Conservation (phyloP, 2,113 vertebrate genomes). For the Lethenteron reissneri region DNA sequence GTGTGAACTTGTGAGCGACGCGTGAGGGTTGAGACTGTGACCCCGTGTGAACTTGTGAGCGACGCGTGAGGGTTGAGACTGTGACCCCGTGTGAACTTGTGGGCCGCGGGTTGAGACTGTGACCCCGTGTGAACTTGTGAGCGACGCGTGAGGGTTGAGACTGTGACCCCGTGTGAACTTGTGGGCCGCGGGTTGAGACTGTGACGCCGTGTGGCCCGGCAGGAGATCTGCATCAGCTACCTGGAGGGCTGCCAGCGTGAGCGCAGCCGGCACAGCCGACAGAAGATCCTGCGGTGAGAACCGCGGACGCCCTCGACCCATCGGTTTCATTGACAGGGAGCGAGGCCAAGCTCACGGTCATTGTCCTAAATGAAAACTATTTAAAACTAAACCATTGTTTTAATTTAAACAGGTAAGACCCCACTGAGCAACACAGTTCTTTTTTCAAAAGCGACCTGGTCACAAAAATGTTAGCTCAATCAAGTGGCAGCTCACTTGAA, state of each 20-base stretch:
- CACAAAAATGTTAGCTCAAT: too few species aligned
- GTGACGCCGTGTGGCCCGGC: not conserved
- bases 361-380: too few species aligned
- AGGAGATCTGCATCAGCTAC: conserved; percentile 98
- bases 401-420: too few species aligned
- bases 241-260: conserved; percentile 85
- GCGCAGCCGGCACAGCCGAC: conserved; percentile 70
- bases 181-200: too few species aligned
- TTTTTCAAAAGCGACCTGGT: too few species aligned
- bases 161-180: not conserved
- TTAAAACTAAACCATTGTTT: too few species aligned
- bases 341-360: too few species aligned
- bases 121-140: not conserved
- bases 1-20: too few species aligned
- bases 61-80: not conserved
- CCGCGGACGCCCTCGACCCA: not conserved
- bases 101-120: not conserved
- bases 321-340: too few species aligned
- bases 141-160: conserved; percentile 9
- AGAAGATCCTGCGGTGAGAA: conserved; percentile 65
- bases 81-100: not conserved
- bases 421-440: too few species aligned
- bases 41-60: too few species aligned
- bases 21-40: not conserved
- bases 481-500: not conserved